Evolutionary conservation across 2,888 invertebrate genomes (phyloP), one percentile per base, ranked within the genome.

Genomic region (Merodon equestris): DNA sequence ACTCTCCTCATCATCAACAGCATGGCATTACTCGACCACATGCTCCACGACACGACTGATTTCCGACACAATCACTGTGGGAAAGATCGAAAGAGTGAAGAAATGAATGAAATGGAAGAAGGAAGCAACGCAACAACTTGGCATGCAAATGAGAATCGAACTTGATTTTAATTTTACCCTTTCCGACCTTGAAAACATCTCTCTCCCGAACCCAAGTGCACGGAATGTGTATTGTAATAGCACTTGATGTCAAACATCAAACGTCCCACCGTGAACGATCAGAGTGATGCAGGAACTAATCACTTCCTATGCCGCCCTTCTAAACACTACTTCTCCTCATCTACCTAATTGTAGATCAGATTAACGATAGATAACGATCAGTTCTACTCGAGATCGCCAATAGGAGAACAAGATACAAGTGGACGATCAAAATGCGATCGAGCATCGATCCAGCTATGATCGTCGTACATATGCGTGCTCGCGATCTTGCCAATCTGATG

Each of bases 171-270:
- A 74, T 79, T 68, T 68, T 74, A 74, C 74, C 74, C 74, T 74
- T 79, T 45, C 36, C 64, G 79, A 79, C 79, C 79, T 79, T 79
- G 77, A 68, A 68, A 68, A n/a, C 57, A 68, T 58, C 47, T 48
- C 57, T 63, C 44, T 45, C 27, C 45, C 68, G 60, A 74, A 77
- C 67, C 67, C 54, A 73, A 60, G 68, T 54, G 60, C 74, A n/a
- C n/a, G n/a, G n/a, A n/a, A n/a, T n/a, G n/a, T n/a, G n/a, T n/a
- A n/a, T n/a, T n/a, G 79, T 79, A 79, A 79, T 79, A 73, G 77
- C 73, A 79, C 73, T 79, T 79, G 79, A 79, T 74, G 79, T 79
- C 79, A 79, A 79, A 58, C 74, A 74, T 58, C 61, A 57, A 61
- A 40, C 12, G 9, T 40, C 12, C 40, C n/a, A 40, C 40, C 40